These are phyloP conservation scores for Cylindroiulus punctatus DNA, from an alignment of 2,888 invertebrate genomes.

Conservation along the genomic window DNA sequence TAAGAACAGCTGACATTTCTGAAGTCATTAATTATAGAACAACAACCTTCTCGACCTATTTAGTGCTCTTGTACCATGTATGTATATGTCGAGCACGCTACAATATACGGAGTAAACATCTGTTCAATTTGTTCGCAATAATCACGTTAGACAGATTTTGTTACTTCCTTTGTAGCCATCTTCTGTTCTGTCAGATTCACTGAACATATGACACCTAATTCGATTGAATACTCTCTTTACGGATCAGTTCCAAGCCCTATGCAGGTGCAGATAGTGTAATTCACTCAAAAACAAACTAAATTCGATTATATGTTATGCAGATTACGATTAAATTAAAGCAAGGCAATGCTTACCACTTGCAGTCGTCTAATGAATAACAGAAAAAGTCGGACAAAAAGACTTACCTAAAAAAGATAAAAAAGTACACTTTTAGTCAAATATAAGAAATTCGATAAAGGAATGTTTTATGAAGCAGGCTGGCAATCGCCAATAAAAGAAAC, in stretches of 20 bases:
- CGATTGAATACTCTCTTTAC: neutral
- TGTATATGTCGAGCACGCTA: too few species aligned
- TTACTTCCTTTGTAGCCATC: neutral
- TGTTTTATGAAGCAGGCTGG: too few species aligned
- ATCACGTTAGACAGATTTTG: neutral
- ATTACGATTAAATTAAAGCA: neutral
- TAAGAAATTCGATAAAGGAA: too few species aligned
- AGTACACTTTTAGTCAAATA: neutral
- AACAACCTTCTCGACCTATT: too few species aligned
- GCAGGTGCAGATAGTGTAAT: neutral
- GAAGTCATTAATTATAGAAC: too few species aligned
- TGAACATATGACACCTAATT: neutral
- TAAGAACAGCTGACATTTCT: too few species aligned
- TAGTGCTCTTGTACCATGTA: too few species aligned
- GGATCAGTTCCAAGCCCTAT: neutral
- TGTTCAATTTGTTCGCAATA: neutral
- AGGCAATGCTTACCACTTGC: neutral
- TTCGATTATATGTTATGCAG: neutral
- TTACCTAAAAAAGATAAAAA: neutral
- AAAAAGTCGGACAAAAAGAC: neutral
- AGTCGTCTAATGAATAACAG: neutral
- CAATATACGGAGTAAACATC: neutral
- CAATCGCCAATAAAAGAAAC: too few species aligned
- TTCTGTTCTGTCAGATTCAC: neutral
- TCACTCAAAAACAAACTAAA: neutral